Evolutionary conservation across 1,140 invertebrate genomes (phyloP).

Genomic region (Drosophila truncata): DNA sequence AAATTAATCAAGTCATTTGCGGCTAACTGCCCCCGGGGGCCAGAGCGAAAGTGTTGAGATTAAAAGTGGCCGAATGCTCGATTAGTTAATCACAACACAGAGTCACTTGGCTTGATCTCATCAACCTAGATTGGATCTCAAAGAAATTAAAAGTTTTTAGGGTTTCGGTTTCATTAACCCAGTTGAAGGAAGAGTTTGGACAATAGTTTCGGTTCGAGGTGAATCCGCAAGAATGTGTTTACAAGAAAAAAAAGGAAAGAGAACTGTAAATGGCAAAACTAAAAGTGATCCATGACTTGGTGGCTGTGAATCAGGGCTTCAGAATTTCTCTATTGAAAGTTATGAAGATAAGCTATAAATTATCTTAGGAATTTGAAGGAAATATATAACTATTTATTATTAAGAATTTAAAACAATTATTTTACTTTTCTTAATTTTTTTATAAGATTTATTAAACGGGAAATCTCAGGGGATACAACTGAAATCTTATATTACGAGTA

Average conservation of each 20-base stretch:
- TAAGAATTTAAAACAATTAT: neutral
- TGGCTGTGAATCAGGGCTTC: neutral
- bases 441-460: neutral
- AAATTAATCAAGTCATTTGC: slow-evolving; percentile 74
- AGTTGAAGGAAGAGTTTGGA: slow-evolving; percentile 31
- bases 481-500: too few relatives aligned
- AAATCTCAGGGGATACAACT: neutral
- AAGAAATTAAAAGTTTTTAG: slow-evolving; percentile 64
- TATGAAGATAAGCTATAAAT: neutral
- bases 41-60: slow-evolving; percentile 60
- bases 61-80: slow-evolving; percentile 43
- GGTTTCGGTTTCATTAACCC: slow-evolving; percentile 65
- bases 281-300: neutral
- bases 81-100: slow-evolving; percentile 59
- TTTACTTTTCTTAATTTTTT: too few relatives aligned
- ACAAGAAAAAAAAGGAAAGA: neutral
- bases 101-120: slow-evolving; percentile 27
- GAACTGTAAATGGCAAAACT: slow-evolving; percentile 15
- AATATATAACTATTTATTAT: neutral
- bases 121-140: slow-evolving; percentile 35
- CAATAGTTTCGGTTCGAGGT: slow-evolving; percentile 14
- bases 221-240: slow-evolving; percentile 12
- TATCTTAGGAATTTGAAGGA: neutral
- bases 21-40: slow-evolving; percentile 1
- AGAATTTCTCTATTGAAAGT: slow-evolving; percentile 14